A percentile compares a stretch with the other conserved stretches of the same genome.
These are phyloP conservation scores for Plusia festucae DNA, from an alignment of 2,888 invertebrate species.

Conservation along the genomic window DNA sequence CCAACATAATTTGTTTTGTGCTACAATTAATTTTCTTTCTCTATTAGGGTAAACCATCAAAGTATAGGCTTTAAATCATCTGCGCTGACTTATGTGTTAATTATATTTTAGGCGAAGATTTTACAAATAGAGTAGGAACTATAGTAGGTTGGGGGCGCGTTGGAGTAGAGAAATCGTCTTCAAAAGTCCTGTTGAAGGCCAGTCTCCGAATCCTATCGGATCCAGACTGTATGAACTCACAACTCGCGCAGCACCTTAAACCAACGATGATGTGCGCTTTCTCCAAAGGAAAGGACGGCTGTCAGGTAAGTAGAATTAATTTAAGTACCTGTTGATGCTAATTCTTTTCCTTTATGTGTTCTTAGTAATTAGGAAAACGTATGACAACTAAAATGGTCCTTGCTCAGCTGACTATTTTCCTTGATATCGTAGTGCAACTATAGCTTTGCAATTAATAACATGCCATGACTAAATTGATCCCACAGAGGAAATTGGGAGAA, in stretches of 20 bases:
- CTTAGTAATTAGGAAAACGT: slow-evolving; percentile 6
- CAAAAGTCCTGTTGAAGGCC: slow-evolving; percentile 84
- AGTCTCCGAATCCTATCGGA: slow-evolving; percentile 81
- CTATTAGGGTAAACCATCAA: no score
- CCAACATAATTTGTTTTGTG: no score
- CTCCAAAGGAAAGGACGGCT: slow-evolving; percentile 90
- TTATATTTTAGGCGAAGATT: slow-evolving; percentile 77
- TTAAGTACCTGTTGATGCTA: slow-evolving; percentile 11
- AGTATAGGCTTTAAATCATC: no score
- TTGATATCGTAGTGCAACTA: background rate
- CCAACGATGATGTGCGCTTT: slow-evolving; percentile 91
- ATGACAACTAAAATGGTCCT: no score
- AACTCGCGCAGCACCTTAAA: slow-evolving; percentile 81
- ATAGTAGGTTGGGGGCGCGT: slow-evolving; percentile 90
- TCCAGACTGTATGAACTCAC: slow-evolving; percentile 78
- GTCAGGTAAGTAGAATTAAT: slow-evolving; percentile 87
- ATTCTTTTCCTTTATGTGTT: slow-evolving; percentile 5
- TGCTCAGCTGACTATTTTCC: background rate
- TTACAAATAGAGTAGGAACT: slow-evolving; percentile 77
- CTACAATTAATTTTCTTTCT: no score
- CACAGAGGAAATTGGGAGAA: no score
- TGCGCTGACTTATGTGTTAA: background rate
- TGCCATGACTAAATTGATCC: no score
- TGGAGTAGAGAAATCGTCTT: slow-evolving; percentile 79
- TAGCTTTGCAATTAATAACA: no score